A percentile compares a stretch with the other conserved stretches of the same genome.
These are phyloP conservation scores for Astreopora myriophthalma DNA, from an alignment of 64 coral and sea anemone species.

Conservation along the genomic window DNA sequence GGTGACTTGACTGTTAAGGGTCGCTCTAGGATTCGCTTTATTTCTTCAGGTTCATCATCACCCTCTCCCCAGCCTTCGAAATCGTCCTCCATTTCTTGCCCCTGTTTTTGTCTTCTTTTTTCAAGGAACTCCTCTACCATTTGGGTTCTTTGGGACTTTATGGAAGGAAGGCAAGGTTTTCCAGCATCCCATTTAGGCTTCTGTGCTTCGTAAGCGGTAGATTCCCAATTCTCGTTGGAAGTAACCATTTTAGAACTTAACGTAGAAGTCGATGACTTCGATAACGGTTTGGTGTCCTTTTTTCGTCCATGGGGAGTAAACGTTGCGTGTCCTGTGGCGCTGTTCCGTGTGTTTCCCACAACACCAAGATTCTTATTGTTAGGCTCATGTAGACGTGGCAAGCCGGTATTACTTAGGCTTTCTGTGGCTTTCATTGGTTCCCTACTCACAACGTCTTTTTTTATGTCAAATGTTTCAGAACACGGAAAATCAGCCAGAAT, in stretches of 20 bases:
- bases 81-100: background rate
- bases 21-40: background rate
- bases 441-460: background rate
- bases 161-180: background rate
- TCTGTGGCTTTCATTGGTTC: background rate
- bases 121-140: background rate
- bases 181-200: background rate
- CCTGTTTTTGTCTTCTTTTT: background rate
- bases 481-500: background rate
- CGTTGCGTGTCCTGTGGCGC: background rate
- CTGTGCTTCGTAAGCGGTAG: background rate
- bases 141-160: background rate
- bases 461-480: background rate
- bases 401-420: background rate
- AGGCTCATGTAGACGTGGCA: background rate
- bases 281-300: background rate
- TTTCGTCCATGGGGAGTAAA: background rate
- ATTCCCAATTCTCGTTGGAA: background rate
- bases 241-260: background rate
- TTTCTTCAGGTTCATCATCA: background rate
- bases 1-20: background rate
- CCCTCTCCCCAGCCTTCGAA: background rate
- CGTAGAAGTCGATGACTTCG: background rate
- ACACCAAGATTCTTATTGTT: too few species aligned
- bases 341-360: background rate